Evolutionary conservation across 1,140 invertebrate genomes (phyloP), one percentile per base, ranked within the genome.

Genomic region (Dinothrombium tinctorium): DNA sequence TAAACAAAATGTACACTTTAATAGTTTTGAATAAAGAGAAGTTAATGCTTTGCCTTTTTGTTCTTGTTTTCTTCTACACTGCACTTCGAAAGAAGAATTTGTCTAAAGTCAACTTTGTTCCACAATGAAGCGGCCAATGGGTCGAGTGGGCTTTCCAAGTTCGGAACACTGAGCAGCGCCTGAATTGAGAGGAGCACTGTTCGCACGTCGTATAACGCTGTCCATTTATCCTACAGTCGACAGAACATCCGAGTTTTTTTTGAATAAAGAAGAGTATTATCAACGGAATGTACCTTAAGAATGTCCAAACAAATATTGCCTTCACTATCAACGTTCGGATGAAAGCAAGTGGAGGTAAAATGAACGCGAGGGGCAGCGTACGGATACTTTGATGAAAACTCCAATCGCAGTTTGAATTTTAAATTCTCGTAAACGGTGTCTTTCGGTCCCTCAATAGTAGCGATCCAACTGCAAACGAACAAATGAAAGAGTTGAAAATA

Each of bases 261-360:
- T 11, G 0, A 38, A 17, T 28, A 3, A 2, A 11, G 4, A 2
- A 42, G 12, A 1, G 5, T 3, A n/a, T 9, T 11, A 41, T 12
- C 4, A 15, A 40, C 35, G 19, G 4, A 8, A 21, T 7, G 23
- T 39, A 44, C 42, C 61, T 90, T 90, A 25, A 96, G 62, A 54
- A 96, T 94, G 58, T 95, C 87, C 52, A 96, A 66, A 64, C 89
- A 96, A 53, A 96, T 94, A 55, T 82, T 75, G 46, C 76, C 76
- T 47, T 68, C 66, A 23, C 63, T 60, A 60, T 94, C 86, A 32
- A 95, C 81, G 59, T 96, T 96, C 1, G 89, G 89, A 61, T 96
- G 89, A 65, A 84, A 96, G 56, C 83, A 90, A 4, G 81, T 73
- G 5, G 83, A 87, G 8, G 75, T 61, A 58, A 94, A 94, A 5